phyloP scores from a whole-genome alignment of 2,888 invertebrate genomes.

The Hydrotaea cyrtoneurina region DNA sequence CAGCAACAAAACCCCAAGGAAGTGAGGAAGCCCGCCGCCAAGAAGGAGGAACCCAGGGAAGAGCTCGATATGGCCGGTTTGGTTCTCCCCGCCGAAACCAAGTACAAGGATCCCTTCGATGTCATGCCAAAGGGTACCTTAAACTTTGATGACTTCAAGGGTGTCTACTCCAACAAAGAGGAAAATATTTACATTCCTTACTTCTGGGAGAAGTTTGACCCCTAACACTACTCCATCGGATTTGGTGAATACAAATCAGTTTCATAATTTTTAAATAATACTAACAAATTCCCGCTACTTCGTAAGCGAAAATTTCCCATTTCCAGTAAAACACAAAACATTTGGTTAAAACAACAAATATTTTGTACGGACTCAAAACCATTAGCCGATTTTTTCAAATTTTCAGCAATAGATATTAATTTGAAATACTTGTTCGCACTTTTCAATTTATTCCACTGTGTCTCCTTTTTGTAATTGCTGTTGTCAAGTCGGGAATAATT shows the following conservation, averaged over 20 bases:
- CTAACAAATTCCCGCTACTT: no score
- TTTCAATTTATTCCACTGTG: no score
- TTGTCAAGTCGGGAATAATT: no score
- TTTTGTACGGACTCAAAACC: no score
- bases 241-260: constrained; percentile 98
- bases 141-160: constrained; percentile 98
- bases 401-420: no score
- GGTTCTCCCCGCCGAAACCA: constrained; percentile 88
- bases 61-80: constrained; percentile 87
- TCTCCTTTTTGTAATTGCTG: no score
- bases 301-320: no score
- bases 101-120: constrained; percentile 95
- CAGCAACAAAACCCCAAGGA: constrained; percentile 79
- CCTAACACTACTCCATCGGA: constrained; percentile 98
- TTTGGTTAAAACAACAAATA: no score
- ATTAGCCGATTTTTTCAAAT: no score
- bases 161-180: constrained; percentile 97
- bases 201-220: constrained; percentile 99
- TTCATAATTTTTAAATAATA: no score
- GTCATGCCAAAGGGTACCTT: constrained; percentile 94
- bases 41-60: constrained; percentile 82
- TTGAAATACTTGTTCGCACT: no score
- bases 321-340: no score
- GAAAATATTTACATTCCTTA: constrained; percentile 96
- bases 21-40: constrained; percentile 76